Percentiles rank a stretch among this genome's conserved stretches.
phyloP scores from a whole-genome alignment of 1,140 invertebrate genomes.

The Diorhabda carinulata region DNA sequence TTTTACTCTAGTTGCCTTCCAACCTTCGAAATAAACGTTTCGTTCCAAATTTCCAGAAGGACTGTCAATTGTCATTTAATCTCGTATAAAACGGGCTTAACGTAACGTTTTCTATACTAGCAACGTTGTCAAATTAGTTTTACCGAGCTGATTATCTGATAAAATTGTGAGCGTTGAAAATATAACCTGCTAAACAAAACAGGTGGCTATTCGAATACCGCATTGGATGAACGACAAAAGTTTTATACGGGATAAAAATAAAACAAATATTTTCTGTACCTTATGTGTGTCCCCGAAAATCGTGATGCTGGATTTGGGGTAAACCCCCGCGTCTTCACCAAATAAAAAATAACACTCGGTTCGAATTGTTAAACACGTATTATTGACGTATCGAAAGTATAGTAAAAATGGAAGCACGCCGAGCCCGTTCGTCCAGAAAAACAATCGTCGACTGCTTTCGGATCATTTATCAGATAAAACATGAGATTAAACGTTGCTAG shows the following conservation, averaged over 20 bases:
- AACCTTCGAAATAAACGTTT: no score
- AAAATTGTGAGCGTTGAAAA: no score
- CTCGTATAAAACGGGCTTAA: no score
- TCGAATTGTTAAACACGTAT: background rate
- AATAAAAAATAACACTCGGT: constrained; percentile 5
- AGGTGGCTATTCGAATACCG: no score
- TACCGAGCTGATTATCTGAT: no score
- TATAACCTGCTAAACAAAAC: no score
- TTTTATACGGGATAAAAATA: constrained; percentile 4
- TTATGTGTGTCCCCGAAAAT: constrained; percentile 47
- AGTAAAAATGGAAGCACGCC: constrained; percentile 5
- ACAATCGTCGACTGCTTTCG: constrained; percentile 20
- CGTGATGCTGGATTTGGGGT: constrained; percentile 42
- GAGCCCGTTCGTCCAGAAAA: constrained; percentile 12
- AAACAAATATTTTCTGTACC: constrained; percentile 26
- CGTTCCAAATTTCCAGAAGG: no score
- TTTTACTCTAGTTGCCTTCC: no score
- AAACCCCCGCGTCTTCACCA: constrained; percentile 27
- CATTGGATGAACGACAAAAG: background rate
- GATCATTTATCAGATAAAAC: constrained; percentile 25
- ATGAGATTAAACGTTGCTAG: constrained; percentile 42
- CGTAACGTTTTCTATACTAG: no score
- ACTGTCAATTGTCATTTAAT: no score
- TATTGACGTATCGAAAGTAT: background rate
- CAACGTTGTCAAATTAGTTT: no score